Evolutionary conservation across 2,888 invertebrate genomes (phyloP), one percentile per base, ranked within the genome.

Genomic region (Agrypnus murinus): DNA sequence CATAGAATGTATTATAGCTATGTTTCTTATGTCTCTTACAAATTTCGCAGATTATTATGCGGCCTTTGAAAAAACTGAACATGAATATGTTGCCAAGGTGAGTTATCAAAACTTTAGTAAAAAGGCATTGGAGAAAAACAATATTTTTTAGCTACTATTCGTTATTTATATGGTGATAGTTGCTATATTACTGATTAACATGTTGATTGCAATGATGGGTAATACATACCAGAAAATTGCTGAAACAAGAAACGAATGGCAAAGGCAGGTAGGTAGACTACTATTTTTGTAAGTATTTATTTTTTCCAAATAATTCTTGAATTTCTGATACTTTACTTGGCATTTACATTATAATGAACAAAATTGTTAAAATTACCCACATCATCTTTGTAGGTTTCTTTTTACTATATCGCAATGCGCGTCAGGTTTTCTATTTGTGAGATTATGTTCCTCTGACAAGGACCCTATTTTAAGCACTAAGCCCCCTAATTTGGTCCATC

Each of bases 131-230:
- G 36, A 36, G 36, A n/a, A 31, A 38, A 40, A 7, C 31, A 53
- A 48, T 73, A 65, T 34, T 66, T 85, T 85, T 6, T 87, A 94
- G 93, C 87, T 94, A 12, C 88, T 98, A 10, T 99, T 99, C 86
- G 94, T 98, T n/a, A 88, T 98, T 36, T 99, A 97, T 86, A 99
- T 99, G 97, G 95, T 94, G 66, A 94, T 98, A 83, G 99, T 98
- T 15, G 96, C 97, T 0, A 93, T 99, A 70, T 87, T 99, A 34
- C 88, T 99, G 68, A 96, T 99, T 59, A 99, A 99, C 89, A 97
- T 99, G 96, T 88, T 99, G 86, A 99, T 99, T 81, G 98, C 98
- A 74, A 99, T 99, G 98, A 99, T 99, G 99, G 99, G 98, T 0
- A 98, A 98, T 85, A 99, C 99, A 2, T 99, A 99, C 84, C 97